Percentiles rank a stretch among this genome's conserved stretches.
Evolutionary conservation across 2,113 vertebrate genomes (phyloP).

Genomic region (Acrocephalus arundinaceus): DNA sequence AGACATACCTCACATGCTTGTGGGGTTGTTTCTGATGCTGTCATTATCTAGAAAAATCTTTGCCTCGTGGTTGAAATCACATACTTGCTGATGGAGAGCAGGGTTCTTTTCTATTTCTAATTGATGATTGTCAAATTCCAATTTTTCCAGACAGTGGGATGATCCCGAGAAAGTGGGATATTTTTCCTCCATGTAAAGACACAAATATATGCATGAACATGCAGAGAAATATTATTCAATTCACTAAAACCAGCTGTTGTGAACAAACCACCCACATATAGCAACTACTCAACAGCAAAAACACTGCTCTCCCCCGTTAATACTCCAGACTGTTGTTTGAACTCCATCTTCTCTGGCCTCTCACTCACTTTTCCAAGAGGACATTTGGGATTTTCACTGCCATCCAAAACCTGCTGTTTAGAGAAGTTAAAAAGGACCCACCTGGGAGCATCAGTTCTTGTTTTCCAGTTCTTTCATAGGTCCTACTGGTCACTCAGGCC

Average conservation of each 20-base stretch:
- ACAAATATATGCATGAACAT: not conserved
- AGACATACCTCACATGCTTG: not conserved
- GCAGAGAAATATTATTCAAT: not conserved
- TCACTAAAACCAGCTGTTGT: not conserved
- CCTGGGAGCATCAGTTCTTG: not conserved
- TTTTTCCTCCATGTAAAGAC: not conserved
- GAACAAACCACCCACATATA: not conserved
- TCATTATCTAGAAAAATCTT: not conserved
- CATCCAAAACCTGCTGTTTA: not conserved
- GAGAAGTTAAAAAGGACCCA: not conserved
- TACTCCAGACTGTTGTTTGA: not conserved
- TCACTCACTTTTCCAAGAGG: not conserved
- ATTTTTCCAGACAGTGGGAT: not conserved
- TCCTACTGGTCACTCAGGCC: not conserved
- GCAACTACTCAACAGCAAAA: not conserved
- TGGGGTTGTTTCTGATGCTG: not conserved
- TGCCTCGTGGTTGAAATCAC: not conserved
- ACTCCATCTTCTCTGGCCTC: not conserved
- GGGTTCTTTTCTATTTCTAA: not conserved
- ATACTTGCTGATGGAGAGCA: not conserved
- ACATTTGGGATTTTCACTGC: not conserved
- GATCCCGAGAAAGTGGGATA: not conserved
- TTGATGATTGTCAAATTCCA: not conserved
- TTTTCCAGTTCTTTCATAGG: not conserved
- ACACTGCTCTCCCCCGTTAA: not conserved